These are phyloP conservation scores for Vanessa cardui DNA, from an alignment of 2,888 invertebrate genomes.

Conservation along the genomic window DNA sequence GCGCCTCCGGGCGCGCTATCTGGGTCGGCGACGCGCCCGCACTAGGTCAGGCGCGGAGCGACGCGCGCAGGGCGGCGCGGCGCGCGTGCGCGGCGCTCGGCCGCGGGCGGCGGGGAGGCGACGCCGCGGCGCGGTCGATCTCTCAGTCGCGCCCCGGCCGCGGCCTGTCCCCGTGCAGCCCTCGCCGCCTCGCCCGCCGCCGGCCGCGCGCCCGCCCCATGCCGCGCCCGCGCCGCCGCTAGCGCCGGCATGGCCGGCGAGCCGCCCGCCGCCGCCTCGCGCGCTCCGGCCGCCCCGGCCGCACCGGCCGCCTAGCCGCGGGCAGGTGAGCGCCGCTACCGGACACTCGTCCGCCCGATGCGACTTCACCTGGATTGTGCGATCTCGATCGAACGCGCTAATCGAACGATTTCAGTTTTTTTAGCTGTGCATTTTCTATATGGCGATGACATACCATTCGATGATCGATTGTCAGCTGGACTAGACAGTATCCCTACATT, in stretches of 20 bases:
- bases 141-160: slow-evolving; percentile 65
- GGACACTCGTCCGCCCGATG: slow-evolving; percentile 30
- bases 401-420: neutral
- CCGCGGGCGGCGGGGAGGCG: slow-evolving; percentile 36
- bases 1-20: slow-evolving; percentile 35
- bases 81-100: slow-evolving; percentile 21
- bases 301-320: slow-evolving; percentile 28
- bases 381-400: neutral
- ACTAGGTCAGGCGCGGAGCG: slow-evolving; percentile 42
- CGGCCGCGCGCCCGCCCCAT: slow-evolving; percentile 63
- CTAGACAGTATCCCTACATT: too few relatives aligned
- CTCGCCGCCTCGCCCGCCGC: slow-evolving; percentile 57
- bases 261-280: slow-evolving; percentile 48
- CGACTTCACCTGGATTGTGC: slow-evolving; percentile 22
- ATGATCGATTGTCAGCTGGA: too few relatives aligned
- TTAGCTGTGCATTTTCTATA: neutral
- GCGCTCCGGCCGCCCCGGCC: slow-evolving; percentile 34
- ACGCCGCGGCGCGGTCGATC: slow-evolving; percentile 50
- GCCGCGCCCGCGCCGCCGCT: slow-evolving; percentile 60
- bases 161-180: slow-evolving; percentile 57
- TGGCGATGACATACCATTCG: too few relatives aligned
- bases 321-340: slow-evolving; percentile 50
- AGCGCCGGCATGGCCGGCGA: slow-evolving; percentile 60
- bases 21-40: slow-evolving; percentile 36
- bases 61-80: slow-evolving; percentile 29